phyloP scores from a whole-genome alignment of 2,888 invertebrate genomes.

The Archips xylosteana region DNA sequence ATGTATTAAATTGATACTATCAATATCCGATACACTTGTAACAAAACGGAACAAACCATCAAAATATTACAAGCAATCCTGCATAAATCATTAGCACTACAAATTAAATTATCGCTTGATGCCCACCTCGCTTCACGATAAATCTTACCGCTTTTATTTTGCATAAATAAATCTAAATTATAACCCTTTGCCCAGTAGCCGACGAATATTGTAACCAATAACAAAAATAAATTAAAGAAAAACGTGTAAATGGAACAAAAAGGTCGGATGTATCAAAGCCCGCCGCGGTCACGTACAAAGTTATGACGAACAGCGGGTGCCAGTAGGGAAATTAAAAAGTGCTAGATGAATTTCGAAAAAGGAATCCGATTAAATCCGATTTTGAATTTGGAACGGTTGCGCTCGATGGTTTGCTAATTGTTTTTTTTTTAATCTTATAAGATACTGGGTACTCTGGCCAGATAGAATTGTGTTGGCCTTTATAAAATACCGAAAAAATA shows the following conservation, averaged over 20 bases:
- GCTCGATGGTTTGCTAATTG: slow-evolving; percentile 28
- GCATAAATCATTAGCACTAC: slow-evolving; percentile 40
- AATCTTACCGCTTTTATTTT: slow-evolving; percentile 83
- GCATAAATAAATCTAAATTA: slow-evolving; percentile 85
- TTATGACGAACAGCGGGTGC: slow-evolving; percentile 81
- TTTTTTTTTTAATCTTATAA: background rate
- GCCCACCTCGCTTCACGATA: slow-evolving; percentile 70
- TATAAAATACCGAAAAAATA: background rate
- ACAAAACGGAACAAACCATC: background rate
- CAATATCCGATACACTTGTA: too few species aligned
- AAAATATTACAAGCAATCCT: background rate
- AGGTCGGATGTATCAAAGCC: slow-evolving; percentile 74
- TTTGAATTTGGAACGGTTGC: slow-evolving; percentile 50
- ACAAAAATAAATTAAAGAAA: slow-evolving; percentile 77
- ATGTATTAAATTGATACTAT: too few species aligned
- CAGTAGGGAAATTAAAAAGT: slow-evolving; percentile 73
- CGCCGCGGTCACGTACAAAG: slow-evolving; percentile 81
- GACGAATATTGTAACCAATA: slow-evolving; percentile 82
- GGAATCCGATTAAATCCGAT: slow-evolving; percentile 47
- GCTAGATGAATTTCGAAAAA: slow-evolving; percentile 60
- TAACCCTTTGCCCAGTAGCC: slow-evolving; percentile 83
- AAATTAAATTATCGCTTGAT: slow-evolving; percentile 49
- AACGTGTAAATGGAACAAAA: slow-evolving; percentile 73
- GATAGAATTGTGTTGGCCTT: background rate
- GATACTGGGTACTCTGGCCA: background rate